Percentiles rank a stretch among this genome's conserved stretches.
Evolutionary conservation across 2,888 invertebrate genomes (phyloP).

Genomic region (Thalpophila matura): DNA sequence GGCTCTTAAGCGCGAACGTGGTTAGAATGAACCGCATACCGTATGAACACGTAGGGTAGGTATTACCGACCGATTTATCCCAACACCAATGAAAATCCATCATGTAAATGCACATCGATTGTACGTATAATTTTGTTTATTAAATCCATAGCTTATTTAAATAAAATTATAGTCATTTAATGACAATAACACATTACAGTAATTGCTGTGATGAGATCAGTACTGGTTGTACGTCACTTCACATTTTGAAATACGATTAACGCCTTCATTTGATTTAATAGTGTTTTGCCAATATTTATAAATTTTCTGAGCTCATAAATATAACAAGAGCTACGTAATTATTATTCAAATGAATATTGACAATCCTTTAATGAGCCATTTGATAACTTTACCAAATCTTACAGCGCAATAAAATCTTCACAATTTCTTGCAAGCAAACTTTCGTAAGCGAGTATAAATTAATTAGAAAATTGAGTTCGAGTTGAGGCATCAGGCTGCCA

Average conservation of each 20-base stretch:
- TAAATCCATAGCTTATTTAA: neutral
- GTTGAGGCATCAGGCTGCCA: slow-evolving; percentile 74
- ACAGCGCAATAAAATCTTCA: slow-evolving; percentile 69
- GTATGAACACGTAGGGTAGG: slow-evolving; percentile 30
- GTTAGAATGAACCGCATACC: slow-evolving; percentile 50
- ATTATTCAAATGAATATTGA: slow-evolving; percentile 31
- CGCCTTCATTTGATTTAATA: too few species aligned
- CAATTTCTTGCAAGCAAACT: slow-evolving; percentile 71
- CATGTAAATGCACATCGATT: slow-evolving; percentile 14
- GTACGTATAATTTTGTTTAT: neutral
- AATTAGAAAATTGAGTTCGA: slow-evolving; percentile 78
- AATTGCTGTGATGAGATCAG: too few species aligned
- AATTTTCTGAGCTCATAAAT: neutral
- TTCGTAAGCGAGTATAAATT: slow-evolving; percentile 76
- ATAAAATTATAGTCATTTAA: neutral
- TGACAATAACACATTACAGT: neutral
- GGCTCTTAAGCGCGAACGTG: slow-evolving; percentile 57
- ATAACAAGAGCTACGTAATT: neutral
- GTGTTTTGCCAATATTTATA: too few species aligned
- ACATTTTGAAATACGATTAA: too few species aligned
- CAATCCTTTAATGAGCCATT: slow-evolving; percentile 45
- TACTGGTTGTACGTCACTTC: too few species aligned
- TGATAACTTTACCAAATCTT: slow-evolving; percentile 46
- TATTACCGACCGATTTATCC: slow-evolving; percentile 36
- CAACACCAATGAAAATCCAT: slow-evolving; percentile 10